Base-by-base conservation (phyloP, 1,140 invertebrate genomes). In the Eulimnadia texana region DNA sequence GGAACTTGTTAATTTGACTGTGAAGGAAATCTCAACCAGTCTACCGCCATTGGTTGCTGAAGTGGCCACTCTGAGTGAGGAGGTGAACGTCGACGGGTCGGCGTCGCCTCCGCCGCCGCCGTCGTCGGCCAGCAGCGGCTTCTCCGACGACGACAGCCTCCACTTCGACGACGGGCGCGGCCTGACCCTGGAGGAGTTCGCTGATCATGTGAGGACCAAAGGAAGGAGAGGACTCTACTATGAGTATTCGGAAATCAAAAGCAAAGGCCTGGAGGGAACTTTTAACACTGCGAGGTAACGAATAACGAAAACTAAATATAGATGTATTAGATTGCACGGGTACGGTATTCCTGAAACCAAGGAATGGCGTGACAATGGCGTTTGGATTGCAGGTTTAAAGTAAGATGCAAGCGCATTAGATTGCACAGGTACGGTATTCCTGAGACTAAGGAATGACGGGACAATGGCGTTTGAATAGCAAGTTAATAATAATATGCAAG, bases 241-340 rank as follows among this genome's bases (percentile, higher is more conserved):
- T 60, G 92, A 98, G 71, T 92, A 90, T 74, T 78, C 82, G 19
- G 85, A 90, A 66, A 90, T 98, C 60, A 84, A 88, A 68, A 78
- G 82, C 63, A 80, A 87, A 68, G 83, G 84, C 60, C 88, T 88
- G 13, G 82, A 83, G 59, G 92, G 91, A 63, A 86, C 88, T 42
- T 93, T 92, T 71, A 83, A 84, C 64, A 79, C 54, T 19, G 54
- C 54, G 47, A 63, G 56, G 56, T 63, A 49, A 59, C 24, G 22
- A 28, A 3, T 3, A 56, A 16, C 3, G 25, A 54, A 11, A 23
- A 13, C 25, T 13, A 1, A 27, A 23, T 23, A 23, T 13, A 3
- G 16, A 50, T n/a, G 49, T 50, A 50, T 50, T 50, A n/a, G 49
- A 1, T 50, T 50, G 49, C n/a, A 2, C 49, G n/a, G 1, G 2